A percentile compares a stretch with the other conserved stretches of the same genome.
phyloP scores from a whole-genome alignment of 2,888 invertebrate species.

The Nemotelus nigrinus region DNA sequence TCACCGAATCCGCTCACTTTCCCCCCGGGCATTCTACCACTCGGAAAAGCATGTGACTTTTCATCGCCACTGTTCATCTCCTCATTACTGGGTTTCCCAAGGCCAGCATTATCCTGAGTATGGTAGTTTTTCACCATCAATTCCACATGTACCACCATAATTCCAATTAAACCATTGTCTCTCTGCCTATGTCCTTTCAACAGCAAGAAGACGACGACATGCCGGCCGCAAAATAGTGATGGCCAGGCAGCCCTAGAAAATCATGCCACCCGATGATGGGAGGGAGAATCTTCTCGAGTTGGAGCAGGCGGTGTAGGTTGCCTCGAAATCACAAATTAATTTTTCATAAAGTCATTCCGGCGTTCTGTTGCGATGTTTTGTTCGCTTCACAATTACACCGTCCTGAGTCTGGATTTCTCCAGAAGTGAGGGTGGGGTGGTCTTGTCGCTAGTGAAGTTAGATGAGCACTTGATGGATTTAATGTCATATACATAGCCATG shows the following conservation, averaged over 20 bases:
- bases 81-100: not conserved
- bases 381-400: slow-evolving; percentile 25
- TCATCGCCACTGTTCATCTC: not conserved
- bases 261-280: not conserved
- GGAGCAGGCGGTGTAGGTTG: not conserved
- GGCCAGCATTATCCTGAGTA: not conserved
- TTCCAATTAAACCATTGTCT: slow-evolving; percentile 41
- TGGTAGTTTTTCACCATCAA: slow-evolving; percentile 35
- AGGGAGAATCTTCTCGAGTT: not conserved
- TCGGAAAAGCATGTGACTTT: not conserved
- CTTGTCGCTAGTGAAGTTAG: not conserved
- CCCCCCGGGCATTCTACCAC: slow-evolving; percentile 14
- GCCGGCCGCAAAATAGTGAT: not conserved
- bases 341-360: slow-evolving; percentile 39
- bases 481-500: too few relatives aligned
- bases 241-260: not conserved
- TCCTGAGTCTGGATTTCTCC: slow-evolving; percentile 7
- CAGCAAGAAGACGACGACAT: not conserved
- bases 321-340: slow-evolving; percentile 37
- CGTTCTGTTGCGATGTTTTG: slow-evolving; percentile 15
- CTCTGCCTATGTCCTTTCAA: slow-evolving; percentile 1
- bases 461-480: too few relatives aligned
- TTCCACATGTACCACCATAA: slow-evolving; percentile 39
- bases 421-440: not conserved
- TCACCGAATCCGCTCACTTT: slow-evolving; percentile 10